Conservation (phyloP, 2,113 vertebrate species). For the Pao palembangensis region DNA sequence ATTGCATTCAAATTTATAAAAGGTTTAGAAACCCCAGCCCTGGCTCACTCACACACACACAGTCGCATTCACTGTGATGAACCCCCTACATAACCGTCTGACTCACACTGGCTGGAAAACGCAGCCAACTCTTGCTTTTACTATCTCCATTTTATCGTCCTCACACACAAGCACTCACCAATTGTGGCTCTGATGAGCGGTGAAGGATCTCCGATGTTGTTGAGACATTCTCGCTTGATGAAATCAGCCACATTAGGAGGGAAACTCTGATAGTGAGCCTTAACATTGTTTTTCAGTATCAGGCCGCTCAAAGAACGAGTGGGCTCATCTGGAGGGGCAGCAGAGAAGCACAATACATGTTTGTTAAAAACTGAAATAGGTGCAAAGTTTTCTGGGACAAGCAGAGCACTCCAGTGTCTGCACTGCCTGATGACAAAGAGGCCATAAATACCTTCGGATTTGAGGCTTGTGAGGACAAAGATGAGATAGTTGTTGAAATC, state of each 20-base stretch:
- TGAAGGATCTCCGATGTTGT: slow-evolving; percentile 91
- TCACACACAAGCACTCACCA: slow-evolving; percentile 70
- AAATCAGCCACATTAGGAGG: slow-evolving; percentile 89
- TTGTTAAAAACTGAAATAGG: slow-evolving; percentile 8
- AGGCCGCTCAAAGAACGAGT: slow-evolving; percentile 93
- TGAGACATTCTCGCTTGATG: slow-evolving; percentile 94
- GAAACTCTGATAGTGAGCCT: slow-evolving; percentile 95
- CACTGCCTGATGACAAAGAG: no score
- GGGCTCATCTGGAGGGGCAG: slow-evolving; percentile 80
- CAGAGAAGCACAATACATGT: background rate
- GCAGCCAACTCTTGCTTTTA: slow-evolving; percentile 7
- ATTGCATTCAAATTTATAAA: slow-evolving; percentile 3
- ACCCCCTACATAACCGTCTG: slow-evolving; percentile 47
- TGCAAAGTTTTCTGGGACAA: background rate
- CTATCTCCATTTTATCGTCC: slow-evolving; percentile 5
- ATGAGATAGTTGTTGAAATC: slow-evolving; percentile 98
- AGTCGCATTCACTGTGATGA: slow-evolving; percentile 35
- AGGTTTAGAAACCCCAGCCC: slow-evolving; percentile 14
- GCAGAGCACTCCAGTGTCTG: no score
- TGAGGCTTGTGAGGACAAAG: slow-evolving; percentile 90
- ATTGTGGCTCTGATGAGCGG: slow-evolving; percentile 93
- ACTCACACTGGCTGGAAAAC: slow-evolving; percentile 39
- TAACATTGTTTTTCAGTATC: slow-evolving; percentile 95
- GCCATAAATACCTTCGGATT: slow-evolving; percentile 82
- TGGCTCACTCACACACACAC: slow-evolving; percentile 27